These are phyloP conservation scores for Latheticus oryzae DNA, from an alignment of 2,888 invertebrate genomes.

Conservation along the genomic window DNA sequence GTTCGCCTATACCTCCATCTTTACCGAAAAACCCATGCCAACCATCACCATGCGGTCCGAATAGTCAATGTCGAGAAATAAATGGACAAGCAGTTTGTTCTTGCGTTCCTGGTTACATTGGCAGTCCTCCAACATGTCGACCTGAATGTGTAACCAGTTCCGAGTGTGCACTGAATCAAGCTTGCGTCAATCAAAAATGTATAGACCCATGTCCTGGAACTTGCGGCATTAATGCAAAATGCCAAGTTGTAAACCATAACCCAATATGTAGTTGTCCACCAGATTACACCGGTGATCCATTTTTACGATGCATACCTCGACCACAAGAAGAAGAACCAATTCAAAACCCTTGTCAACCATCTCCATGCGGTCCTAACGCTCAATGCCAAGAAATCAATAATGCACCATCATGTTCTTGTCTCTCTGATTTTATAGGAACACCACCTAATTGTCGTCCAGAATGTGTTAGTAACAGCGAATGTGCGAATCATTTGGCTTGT, in stretches of 20 bases:
- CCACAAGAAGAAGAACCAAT: constrained; percentile 53
- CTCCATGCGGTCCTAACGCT: constrained; percentile 76
- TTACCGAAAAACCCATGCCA: constrained; percentile 71
- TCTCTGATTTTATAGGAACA: constrained; percentile 71
- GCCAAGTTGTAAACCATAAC: constrained; percentile 79
- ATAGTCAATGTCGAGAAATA: constrained; percentile 72
- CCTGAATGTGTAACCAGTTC: constrained; percentile 81
- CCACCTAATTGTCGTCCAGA: constrained; percentile 77
- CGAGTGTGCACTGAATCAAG: constrained; percentile 75
- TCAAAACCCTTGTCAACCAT: constrained; percentile 73
- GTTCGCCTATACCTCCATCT: constrained; percentile 65
- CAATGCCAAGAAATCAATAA: constrained; percentile 73
- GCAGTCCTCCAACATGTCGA: constrained; percentile 79
- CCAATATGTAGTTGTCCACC: constrained; percentile 78
- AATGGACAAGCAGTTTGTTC: constrained; percentile 70
- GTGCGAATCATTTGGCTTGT: constrained; percentile 73
- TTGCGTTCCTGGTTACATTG: constrained; percentile 76
- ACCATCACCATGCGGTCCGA: constrained; percentile 77
- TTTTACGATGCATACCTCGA: constrained; percentile 70
- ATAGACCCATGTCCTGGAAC: constrained; percentile 80
- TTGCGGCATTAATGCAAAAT: constrained; percentile 78
- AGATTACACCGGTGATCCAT: constrained; percentile 79
- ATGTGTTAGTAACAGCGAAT: constrained; percentile 77
- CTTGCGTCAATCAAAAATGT: constrained; percentile 80
- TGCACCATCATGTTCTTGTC: constrained; percentile 76